Evolutionary conservation across 2,797 vertebrate genomes (phyloP).

Genomic region (Cryptoblepharus egeriae): DNA sequence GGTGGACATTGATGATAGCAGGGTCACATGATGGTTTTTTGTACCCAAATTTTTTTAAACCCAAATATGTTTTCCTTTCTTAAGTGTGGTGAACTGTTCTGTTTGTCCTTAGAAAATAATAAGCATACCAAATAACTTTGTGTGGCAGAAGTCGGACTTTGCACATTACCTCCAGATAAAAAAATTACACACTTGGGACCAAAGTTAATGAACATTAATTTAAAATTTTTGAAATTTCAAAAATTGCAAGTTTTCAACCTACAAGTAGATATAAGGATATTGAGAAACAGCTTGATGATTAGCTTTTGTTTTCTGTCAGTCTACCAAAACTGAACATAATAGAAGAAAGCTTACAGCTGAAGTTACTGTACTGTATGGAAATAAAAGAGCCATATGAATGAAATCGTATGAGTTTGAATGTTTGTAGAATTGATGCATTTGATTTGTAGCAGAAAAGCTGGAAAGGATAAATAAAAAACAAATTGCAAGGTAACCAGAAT

Average conservation of each 20-base stretch:
- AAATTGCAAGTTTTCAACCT: slow-evolving; percentile 58
- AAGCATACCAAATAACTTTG: slow-evolving; percentile 60
- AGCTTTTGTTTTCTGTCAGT: slow-evolving; percentile 33
- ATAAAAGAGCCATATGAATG: slow-evolving; percentile 70
- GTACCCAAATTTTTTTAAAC: not conserved
- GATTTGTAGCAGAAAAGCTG: slow-evolving; percentile 63
- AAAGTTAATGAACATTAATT: slow-evolving; percentile 68
- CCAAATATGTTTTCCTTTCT: not conserved
- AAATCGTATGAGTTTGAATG: slow-evolving; percentile 64
- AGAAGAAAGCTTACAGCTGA: slow-evolving; percentile 31
- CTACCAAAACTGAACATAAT: slow-evolving; percentile 35
- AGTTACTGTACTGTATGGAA: slow-evolving; percentile 56
- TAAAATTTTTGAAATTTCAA: no score
- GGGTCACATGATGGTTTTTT: not conserved
- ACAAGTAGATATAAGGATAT: slow-evolving; percentile 8
- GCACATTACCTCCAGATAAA: slow-evolving; percentile 53
- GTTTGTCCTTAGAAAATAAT: slow-evolving; percentile 51
- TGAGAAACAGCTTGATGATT: slow-evolving; percentile 40
- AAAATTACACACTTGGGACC: slow-evolving; percentile 69
- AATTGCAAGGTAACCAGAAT: slow-evolving; percentile 54
- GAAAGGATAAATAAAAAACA: slow-evolving; percentile 29
- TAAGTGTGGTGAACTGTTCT: slow-evolving; percentile 49
- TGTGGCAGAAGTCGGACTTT: slow-evolving; percentile 48
- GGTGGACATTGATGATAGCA: not conserved
- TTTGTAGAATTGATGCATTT: slow-evolving; percentile 68